These are phyloP conservation scores for Vesta saturnalis DNA, from an alignment of 2,888 invertebrate species.

Conservation along the genomic window DNA sequence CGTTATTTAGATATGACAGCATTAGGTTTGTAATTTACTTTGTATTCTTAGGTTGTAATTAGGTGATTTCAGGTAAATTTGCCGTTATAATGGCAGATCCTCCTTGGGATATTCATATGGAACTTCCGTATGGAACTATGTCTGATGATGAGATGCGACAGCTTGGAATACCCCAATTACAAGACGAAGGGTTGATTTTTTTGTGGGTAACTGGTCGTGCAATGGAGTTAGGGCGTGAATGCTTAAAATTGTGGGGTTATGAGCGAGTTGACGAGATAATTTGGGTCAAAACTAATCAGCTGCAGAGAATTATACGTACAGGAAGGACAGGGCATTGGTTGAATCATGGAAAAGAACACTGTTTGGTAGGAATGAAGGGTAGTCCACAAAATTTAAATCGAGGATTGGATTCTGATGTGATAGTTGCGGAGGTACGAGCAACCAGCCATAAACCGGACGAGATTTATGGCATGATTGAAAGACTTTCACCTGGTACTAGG, in stretches of 20 bases:
- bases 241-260: slow-evolving; percentile 96
- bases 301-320: slow-evolving; percentile 95
- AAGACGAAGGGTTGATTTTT: slow-evolving; percentile 96
- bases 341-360: slow-evolving; percentile 98
- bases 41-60: too few relatives aligned
- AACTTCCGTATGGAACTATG: slow-evolving; percentile 98
- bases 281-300: slow-evolving; percentile 99
- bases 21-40: slow-evolving; percentile 66
- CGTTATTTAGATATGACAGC: slow-evolving; percentile 91
- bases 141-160: slow-evolving; percentile 98
- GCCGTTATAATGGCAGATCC: slow-evolving; percentile 99
- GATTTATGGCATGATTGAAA: slow-evolving; percentile 97
- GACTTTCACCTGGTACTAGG: slow-evolving; percentile 94
- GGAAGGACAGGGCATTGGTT: slow-evolving; percentile 98
- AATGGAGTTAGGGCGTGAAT: slow-evolving; percentile 96
- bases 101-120: slow-evolving; percentile 99
- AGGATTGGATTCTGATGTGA: slow-evolving; percentile 96
- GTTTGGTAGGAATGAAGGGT: slow-evolving; percentile 96
- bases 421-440: slow-evolving; percentile 97
- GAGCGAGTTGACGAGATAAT: slow-evolving; percentile 96
- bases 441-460: slow-evolving; percentile 99
- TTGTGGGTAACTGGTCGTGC: slow-evolving; percentile 98
- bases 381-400: slow-evolving; percentile 90
- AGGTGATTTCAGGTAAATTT: slow-evolving; percentile 78
- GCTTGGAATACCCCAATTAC: slow-evolving; percentile 90